These are phyloP conservation scores for Xanthia togata DNA, from an alignment of 2,888 invertebrate species.

Conservation along the genomic window DNA sequence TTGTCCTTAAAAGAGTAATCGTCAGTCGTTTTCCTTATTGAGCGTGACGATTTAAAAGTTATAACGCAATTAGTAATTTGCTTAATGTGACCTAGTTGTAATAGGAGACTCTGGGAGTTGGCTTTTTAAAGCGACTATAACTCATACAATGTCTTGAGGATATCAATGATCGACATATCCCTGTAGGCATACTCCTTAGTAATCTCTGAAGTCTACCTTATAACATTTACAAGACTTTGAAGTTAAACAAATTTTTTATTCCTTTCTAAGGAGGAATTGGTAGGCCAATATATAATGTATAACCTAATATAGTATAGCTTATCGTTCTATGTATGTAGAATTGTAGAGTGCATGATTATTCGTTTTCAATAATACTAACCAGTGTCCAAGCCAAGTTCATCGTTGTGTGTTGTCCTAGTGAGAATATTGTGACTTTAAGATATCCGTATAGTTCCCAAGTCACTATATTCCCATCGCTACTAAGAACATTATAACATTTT, in stretches of 20 bases:
- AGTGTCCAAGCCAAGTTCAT: not conserved
- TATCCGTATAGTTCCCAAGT: not conserved
- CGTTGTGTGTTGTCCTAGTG: not conserved
- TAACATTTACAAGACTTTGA: no score
- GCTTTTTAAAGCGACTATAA: not conserved
- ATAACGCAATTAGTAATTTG: not conserved
- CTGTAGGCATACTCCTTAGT: not conserved
- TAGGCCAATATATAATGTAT: no score
- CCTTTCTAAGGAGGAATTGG: no score
- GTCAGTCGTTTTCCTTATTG: slow-evolving; percentile 15
- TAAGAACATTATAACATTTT: not conserved
- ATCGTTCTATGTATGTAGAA: no score
- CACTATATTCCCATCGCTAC: not conserved
- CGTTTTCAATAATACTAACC: not conserved
- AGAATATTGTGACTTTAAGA: not conserved
- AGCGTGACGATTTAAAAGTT: not conserved
- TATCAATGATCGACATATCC: not conserved
- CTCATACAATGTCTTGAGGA: not conserved
- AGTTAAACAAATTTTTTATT: no score
- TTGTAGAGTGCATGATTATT: not conserved
- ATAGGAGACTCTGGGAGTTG: not conserved
- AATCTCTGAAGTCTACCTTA: no score
- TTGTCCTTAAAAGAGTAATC: not conserved
- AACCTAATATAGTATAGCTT: no score
- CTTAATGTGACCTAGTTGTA: not conserved